Evolutionary conservation across 2,888 invertebrate genomes (phyloP).

Genomic region (Lepas anatifera): DNA sequence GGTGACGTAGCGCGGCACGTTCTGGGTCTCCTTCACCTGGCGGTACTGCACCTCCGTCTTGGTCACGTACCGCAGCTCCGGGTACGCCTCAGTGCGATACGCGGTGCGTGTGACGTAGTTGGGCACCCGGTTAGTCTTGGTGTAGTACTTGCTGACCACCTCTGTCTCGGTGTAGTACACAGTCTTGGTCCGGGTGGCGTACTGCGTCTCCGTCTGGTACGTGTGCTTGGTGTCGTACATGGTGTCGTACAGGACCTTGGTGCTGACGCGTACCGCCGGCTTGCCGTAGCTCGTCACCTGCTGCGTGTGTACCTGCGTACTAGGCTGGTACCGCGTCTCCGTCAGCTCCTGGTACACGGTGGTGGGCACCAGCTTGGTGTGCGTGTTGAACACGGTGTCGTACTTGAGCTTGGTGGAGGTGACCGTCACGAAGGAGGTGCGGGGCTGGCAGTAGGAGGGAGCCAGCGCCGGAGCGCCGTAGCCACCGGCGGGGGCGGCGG

Average conservation of each 20-base stretch:
- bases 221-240: conserved; percentile 22
- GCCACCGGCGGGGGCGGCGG: neutral
- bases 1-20: conserved; percentile 21
- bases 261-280: conserved; percentile 1
- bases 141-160: neutral
- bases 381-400: neutral
- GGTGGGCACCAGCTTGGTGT: neutral
- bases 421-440: neutral
- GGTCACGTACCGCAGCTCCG: neutral
- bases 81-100: neutral
- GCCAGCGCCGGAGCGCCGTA: neutral
- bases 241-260: conserved; percentile 21
- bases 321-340: neutral
- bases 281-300: neutral
- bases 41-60: neutral
- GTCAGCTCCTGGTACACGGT: neutral
- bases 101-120: neutral
- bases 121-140: neutral
- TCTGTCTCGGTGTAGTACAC: conserved; percentile 18
- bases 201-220: conserved; percentile 23
- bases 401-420: neutral
- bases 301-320: neutral
- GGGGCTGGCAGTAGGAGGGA: neutral
- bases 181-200: conserved; percentile 20
- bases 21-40: conserved; percentile 16